Percentiles rank a stretch among this genome's conserved stretches.
These are phyloP conservation scores for Acronicta aceris DNA, from an alignment of 2,888 invertebrate genomes.

Conservation along the genomic window DNA sequence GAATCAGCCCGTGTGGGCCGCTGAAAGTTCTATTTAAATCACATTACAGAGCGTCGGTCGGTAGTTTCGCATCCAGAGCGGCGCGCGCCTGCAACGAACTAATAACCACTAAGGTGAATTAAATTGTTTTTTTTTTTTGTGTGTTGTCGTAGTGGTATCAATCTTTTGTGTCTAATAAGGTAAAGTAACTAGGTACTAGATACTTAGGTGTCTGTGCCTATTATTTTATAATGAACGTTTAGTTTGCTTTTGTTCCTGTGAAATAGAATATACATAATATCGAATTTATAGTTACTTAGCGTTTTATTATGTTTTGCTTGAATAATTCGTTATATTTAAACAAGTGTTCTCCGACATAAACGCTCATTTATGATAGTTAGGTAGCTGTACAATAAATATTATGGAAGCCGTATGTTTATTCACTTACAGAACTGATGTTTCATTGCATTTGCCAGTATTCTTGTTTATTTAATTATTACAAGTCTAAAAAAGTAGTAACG, in stretches of 20 bases:
- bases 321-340: conserved; percentile 8
- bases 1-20: conserved; percentile 83
- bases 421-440: background rate
- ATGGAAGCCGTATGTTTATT: too few relatives aligned
- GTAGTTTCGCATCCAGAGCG: conserved; percentile 80
- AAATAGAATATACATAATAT: background rate
- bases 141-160: conserved; percentile 12
- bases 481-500: too few relatives aligned
- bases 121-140: conserved; percentile 35
- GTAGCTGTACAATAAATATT: too few relatives aligned
- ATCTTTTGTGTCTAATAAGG: conserved; percentile 21
- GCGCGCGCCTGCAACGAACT: conserved; percentile 87
- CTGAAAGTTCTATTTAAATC: conserved; percentile 87
- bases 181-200: conserved; percentile 3
- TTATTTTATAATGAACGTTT: background rate
- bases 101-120: conserved; percentile 62
- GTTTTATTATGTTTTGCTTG: conserved; percentile 6
- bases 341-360: conserved; percentile 1
- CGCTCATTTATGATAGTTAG: background rate
- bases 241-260: background rate
- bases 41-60: conserved; percentile 63
- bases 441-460: background rate
- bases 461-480: too few relatives aligned
- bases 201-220: background rate
- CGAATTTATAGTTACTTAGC: background rate